Conservation (phyloP, 2,113 vertebrate species). For the Paratilapia polleni region DNA sequence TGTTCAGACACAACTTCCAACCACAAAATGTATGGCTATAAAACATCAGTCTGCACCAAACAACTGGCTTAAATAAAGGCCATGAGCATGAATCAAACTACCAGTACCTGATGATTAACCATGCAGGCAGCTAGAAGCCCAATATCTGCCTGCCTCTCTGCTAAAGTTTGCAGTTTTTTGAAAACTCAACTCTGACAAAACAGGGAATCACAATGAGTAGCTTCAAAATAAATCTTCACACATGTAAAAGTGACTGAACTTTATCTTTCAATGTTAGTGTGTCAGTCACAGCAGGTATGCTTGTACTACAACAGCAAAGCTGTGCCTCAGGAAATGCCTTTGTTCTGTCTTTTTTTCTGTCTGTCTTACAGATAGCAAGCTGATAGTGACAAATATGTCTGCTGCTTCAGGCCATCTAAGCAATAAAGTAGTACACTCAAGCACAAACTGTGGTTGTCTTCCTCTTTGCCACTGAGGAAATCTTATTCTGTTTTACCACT, state of each 20-base stretch:
- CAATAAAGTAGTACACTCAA: conserved; percentile 34
- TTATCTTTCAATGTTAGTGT: conserved; percentile 29
- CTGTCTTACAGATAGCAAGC: conserved; percentile 27
- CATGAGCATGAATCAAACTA: conserved; percentile 70
- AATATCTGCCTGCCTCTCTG: conserved; percentile 23
- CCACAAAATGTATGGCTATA: conserved; percentile 76
- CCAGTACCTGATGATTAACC: conserved; percentile 73
- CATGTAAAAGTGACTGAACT: conserved; percentile 10
- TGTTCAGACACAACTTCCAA: conserved; percentile 67
- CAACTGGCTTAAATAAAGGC: conserved; percentile 71
- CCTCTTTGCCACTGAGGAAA: background rate
- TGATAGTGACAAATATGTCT: conserved; percentile 45
- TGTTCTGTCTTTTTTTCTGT: conserved; percentile 29
- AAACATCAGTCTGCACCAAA: conserved; percentile 72
- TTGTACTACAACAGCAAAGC: background rate
- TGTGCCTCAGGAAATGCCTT: conserved; percentile 40
- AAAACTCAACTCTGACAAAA: background rate
- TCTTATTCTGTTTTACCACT: background rate
- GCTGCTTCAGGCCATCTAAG: conserved; percentile 44
- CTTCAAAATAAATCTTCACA: conserved; percentile 4
- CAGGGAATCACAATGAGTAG: background rate
- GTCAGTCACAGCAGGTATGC: conserved; percentile 16
- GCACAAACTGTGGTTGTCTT: conserved; percentile 9
- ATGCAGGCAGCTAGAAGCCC: conserved; percentile 47
- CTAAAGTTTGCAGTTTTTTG: conserved; percentile 14